Conservation (phyloP, 2,888 invertebrate genomes). For the Archips xylosteana region DNA sequence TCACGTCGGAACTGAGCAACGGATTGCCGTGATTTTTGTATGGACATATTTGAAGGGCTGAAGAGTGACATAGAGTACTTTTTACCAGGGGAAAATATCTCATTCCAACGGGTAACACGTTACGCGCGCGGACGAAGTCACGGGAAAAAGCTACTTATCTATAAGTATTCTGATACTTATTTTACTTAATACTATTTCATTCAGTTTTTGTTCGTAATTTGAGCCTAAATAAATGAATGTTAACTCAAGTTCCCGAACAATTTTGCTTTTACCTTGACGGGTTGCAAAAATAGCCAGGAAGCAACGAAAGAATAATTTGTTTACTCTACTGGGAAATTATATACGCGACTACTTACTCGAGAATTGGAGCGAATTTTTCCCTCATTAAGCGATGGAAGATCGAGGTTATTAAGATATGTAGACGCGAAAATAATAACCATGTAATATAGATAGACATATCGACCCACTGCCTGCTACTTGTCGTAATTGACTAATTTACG, state of each 20-base stretch:
- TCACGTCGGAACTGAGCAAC: too few species aligned
- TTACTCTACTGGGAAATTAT: constrained; percentile 11
- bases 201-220: not conserved
- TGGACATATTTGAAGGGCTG: too few species aligned
- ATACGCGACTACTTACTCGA: not conserved
- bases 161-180: too few species aligned
- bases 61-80: too few species aligned
- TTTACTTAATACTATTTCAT: too few species aligned
- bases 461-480: too few species aligned
- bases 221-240: not conserved
- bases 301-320: constrained; percentile 1
- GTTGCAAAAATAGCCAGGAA: not conserved
- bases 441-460: not conserved
- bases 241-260: not conserved
- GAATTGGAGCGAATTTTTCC: not conserved
- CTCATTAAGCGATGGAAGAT: constrained; percentile 5
- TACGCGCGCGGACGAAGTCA: too few species aligned
- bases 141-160: too few species aligned
- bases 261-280: not conserved
- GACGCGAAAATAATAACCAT: not conserved
- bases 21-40: too few species aligned
- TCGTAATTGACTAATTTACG: too few species aligned
- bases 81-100: too few species aligned
- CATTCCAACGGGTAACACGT: too few species aligned
- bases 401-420: not conserved